Conservation (phyloP, 2,113 vertebrate genomes). For the Gallinago media region DNA sequence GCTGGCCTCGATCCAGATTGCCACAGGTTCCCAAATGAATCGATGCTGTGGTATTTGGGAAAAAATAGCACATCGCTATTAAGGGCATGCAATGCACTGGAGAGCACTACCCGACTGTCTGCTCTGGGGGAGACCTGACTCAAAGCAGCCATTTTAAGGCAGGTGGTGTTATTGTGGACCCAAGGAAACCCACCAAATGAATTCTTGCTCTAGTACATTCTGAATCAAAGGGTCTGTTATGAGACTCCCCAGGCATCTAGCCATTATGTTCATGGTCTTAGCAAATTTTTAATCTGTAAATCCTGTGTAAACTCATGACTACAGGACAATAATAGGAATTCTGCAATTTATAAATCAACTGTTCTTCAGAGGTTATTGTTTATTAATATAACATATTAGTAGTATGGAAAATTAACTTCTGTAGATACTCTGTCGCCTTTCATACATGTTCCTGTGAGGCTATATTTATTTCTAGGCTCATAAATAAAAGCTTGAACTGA, state of each 20-base stretch:
- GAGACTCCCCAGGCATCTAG: background rate
- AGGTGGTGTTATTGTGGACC: slow-evolving; percentile 55
- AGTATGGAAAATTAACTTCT: background rate
- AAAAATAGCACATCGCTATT: background rate
- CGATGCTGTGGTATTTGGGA: slow-evolving; percentile 33
- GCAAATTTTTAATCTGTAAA: slow-evolving; percentile 1
- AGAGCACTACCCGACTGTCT: background rate
- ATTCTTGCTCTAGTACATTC: background rate
- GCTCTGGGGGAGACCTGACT: background rate
- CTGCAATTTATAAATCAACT: background rate
- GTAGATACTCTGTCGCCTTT: background rate
- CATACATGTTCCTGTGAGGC: background rate
- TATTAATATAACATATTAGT: background rate
- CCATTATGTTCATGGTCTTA: background rate
- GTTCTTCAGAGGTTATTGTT: background rate
- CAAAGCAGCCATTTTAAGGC: slow-evolving; percentile 42
- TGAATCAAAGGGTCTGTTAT: slow-evolving; percentile 31
- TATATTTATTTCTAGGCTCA: slow-evolving; percentile 20
- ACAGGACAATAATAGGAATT: background rate
- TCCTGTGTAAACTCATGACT: background rate
- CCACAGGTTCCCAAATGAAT: background rate
- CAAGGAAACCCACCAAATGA: slow-evolving; percentile 24
- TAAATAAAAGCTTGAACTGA: slow-evolving; percentile 27
- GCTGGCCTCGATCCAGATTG: background rate
- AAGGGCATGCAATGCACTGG: background rate